Conservation (phyloP, 2,797 vertebrate species). For the Esox lucius region DNA sequence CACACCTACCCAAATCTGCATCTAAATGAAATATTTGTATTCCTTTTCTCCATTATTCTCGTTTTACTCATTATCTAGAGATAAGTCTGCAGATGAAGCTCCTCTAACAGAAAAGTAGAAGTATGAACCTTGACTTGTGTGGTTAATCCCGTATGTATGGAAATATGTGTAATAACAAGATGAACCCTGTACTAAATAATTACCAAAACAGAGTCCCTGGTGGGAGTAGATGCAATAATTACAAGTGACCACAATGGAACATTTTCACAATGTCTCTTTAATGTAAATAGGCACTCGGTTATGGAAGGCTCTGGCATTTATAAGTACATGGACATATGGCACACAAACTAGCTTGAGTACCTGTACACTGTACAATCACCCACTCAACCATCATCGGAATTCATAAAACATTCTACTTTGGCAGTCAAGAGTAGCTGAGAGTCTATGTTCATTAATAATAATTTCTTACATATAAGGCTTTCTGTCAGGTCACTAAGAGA, state of each 20-base stretch:
- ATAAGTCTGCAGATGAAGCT: slow-evolving; percentile 54
- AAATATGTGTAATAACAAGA: slow-evolving; percentile 58
- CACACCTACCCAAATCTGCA: slow-evolving; percentile 64
- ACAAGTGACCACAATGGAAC: slow-evolving; percentile 51
- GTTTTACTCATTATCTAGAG: slow-evolving; percentile 66
- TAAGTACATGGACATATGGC: slow-evolving; percentile 55
- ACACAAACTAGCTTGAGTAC: slow-evolving; percentile 50
- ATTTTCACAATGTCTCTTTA: slow-evolving; percentile 67
- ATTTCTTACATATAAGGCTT: slow-evolving; percentile 57
- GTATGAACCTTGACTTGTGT: slow-evolving; percentile 52
- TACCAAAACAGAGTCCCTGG: slow-evolving; percentile 35
- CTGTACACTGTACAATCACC: slow-evolving; percentile 31
- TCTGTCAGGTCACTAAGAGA: slow-evolving; percentile 57
- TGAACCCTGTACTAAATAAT: slow-evolving; percentile 46
- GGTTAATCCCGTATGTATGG: slow-evolving; percentile 51
- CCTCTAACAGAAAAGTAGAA: slow-evolving; percentile 52
- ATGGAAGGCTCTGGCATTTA: slow-evolving; percentile 63
- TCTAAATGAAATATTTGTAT: slow-evolving; percentile 68
- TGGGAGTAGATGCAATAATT: slow-evolving; percentile 57
- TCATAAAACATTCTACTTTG: slow-evolving; percentile 48
- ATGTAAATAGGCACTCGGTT: slow-evolving; percentile 69
- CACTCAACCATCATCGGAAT: background rate
- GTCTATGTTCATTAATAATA: slow-evolving; percentile 24
- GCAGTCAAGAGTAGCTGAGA: slow-evolving; percentile 38
- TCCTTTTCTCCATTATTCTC: slow-evolving; percentile 59